Evolutionary conservation across 2,888 invertebrate species (phyloP).

Genomic region (Platerodrilus igneus): DNA sequence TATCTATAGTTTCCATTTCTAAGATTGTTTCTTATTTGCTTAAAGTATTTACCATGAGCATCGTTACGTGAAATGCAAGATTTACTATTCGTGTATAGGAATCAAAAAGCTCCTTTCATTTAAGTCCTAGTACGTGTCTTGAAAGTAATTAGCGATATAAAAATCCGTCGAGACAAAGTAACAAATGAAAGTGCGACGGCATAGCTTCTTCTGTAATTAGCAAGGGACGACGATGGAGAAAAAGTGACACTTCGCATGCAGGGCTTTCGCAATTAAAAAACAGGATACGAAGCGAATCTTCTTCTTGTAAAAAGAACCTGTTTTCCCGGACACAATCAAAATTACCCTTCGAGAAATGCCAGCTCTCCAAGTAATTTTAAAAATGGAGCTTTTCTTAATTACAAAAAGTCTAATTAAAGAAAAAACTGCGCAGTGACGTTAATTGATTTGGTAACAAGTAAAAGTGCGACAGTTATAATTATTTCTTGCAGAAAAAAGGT

Average conservation of each 20-base stretch:
- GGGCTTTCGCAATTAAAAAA: constrained; percentile 43
- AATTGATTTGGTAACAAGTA: constrained; percentile 49
- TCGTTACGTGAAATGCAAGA: too few species aligned
- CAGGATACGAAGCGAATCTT: constrained; percentile 22
- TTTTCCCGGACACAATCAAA: constrained; percentile 41
- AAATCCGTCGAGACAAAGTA: constrained; percentile 48
- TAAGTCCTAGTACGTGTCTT: constrained; percentile 40
- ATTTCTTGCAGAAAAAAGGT: constrained; percentile 10
- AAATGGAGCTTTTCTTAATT: constrained; percentile 48
- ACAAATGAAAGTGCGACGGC: constrained; percentile 46
- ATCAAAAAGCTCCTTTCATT: constrained; percentile 24
- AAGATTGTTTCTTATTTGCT: too few species aligned
- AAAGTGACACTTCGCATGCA: constrained; percentile 45
- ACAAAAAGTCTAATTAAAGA: constrained; percentile 48
- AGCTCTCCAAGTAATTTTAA: constrained; percentile 44
- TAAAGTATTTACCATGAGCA: too few species aligned
- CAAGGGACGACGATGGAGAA: constrained; percentile 34
- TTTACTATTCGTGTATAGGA: too few species aligned
- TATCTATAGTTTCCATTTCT: too few species aligned
- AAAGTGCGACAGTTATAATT: constrained; percentile 29
- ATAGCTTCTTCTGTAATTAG: constrained; percentile 39
- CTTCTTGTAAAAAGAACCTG: constrained; percentile 22
- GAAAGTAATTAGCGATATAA: constrained; percentile 51
- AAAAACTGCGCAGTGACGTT: constrained; percentile 44
- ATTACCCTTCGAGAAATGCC: constrained; percentile 43